Evolutionary conservation across 2,113 vertebrate genomes (phyloP).

Genomic region (Melanotaenia duboulayi): DNA sequence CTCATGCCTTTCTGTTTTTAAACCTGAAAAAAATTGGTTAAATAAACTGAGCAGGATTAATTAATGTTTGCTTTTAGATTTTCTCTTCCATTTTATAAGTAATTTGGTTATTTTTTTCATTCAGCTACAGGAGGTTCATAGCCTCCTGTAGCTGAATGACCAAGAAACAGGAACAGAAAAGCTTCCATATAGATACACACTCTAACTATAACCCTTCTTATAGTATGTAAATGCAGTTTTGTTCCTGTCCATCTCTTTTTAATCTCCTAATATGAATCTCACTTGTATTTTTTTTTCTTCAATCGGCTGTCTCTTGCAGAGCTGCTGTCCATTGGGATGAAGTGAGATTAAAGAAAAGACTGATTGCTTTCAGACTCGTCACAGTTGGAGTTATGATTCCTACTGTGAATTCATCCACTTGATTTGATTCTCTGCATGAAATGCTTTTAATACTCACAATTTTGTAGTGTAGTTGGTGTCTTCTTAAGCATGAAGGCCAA

Average conservation of each 20-base stretch:
- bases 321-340: slow-evolving; percentile 24
- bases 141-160: slow-evolving; percentile 1
- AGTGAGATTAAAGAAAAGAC: slow-evolving; percentile 45
- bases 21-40: slow-evolving; percentile 20
- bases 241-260: slow-evolving; percentile 19
- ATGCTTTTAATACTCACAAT: slow-evolving; percentile 46
- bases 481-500: slow-evolving; percentile 10
- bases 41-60: slow-evolving; percentile 13
- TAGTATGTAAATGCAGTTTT: slow-evolving; percentile 31
- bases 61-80: background rate
- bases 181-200: slow-evolving; percentile 12
- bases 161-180: slow-evolving; percentile 22
- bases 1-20: slow-evolving; percentile 11
- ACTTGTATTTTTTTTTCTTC: slow-evolving; percentile 13
- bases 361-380: slow-evolving; percentile 46
- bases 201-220: slow-evolving; percentile 20
- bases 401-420: slow-evolving; percentile 46
- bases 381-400: slow-evolving; percentile 36
- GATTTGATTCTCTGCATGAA: slow-evolving; percentile 55
- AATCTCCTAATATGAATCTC: slow-evolving; percentile 32
- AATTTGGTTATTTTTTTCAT: background rate
- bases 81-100: background rate
- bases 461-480: slow-evolving; percentile 22
- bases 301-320: slow-evolving; percentile 20
- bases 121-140: too few species aligned